Evolutionary conservation across 2,797 vertebrate genomes (phyloP), one percentile per base, ranked within the genome.

Genomic region (Poeciliopsis paucimaculata): DNA sequence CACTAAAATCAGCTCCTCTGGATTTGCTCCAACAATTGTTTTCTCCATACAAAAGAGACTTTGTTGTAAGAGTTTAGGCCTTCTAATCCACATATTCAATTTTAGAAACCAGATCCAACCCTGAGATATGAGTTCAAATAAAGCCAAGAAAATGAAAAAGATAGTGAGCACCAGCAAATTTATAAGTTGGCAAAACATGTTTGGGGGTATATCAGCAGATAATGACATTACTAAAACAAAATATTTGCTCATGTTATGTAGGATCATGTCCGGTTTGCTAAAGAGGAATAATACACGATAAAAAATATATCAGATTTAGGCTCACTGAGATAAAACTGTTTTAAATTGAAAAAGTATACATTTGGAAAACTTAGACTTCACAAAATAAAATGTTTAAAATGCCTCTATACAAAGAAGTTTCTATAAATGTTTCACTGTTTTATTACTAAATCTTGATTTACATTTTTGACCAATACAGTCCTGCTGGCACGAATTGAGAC

Each of bases 21-120:
- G 90, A 85, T 88, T 79, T 81, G 73, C 1, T 90, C 18, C 77
- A 93, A 86, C 62, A n/a, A 82, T 86, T 90, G 84, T 89, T 91
- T 84, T 86, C 43, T 6, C 72, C 28, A 15, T 70, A 94, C 91
- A 87, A 90, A 79, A 89, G 86, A 28, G 76, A 82, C 89, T 90
- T 80, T 55, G 76, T 92, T 84, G 39, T 72, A 71, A 79, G 71
- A 75, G 76, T 88, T 87, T 62, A 84, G 77, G 84, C 84, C 76
- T 60, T 77, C 31, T 88, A 87, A 93, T 91, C 80, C 82, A 72
- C 79, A 78, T 75, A 82, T 91, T 87, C 78, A 82, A 87, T 90
- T 84, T 89, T 87, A 90, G 86, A 90, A 85, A 89, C 75, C 57
- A 82, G 88, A 88, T 87, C 84, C 45, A 26, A 89, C 82, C 75